Evolutionary conservation across 2,797 vertebrate genomes (phyloP).

Genomic region (Halcyon leucocephala): DNA sequence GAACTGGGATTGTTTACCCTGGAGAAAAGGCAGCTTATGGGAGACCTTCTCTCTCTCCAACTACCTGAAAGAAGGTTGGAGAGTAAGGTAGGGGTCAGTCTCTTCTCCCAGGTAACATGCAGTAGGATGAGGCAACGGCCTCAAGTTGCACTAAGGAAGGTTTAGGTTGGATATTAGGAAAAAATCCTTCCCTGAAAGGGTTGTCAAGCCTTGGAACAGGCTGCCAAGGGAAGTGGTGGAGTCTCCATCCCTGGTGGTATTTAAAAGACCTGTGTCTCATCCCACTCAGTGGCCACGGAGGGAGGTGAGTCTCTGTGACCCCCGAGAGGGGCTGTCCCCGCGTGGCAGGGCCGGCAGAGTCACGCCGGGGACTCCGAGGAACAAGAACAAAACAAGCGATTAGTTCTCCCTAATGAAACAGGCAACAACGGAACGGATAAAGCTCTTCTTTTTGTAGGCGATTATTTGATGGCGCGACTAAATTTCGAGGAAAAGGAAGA

Average conservation of each 20-base stretch:
- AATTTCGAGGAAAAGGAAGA: no score
- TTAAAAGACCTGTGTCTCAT: neutral
- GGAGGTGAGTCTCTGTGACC: no score
- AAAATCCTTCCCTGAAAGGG: neutral
- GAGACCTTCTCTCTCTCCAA: neutral
- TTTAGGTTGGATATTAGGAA: neutral
- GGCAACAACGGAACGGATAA: no score
- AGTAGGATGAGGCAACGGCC: accelerated
- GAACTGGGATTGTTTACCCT: neutral
- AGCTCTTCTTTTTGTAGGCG: no score
- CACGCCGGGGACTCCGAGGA: no score
- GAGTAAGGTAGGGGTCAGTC: accelerated
- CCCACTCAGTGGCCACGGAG: no score
- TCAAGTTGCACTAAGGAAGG: neutral
- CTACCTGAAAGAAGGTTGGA: no score
- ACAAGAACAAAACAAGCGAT: no score
- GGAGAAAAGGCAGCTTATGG: neutral
- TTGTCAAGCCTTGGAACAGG: neutral
- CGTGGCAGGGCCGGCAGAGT: no score
- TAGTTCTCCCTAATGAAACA: no score
- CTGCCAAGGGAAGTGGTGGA: neutral
- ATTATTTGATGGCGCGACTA: no score
- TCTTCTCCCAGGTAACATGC: neutral
- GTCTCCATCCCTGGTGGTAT: neutral
- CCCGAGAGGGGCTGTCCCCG: no score